phyloP scores from a whole-genome alignment of 1,140 invertebrate genomes.

The Gryon sp. region DNA sequence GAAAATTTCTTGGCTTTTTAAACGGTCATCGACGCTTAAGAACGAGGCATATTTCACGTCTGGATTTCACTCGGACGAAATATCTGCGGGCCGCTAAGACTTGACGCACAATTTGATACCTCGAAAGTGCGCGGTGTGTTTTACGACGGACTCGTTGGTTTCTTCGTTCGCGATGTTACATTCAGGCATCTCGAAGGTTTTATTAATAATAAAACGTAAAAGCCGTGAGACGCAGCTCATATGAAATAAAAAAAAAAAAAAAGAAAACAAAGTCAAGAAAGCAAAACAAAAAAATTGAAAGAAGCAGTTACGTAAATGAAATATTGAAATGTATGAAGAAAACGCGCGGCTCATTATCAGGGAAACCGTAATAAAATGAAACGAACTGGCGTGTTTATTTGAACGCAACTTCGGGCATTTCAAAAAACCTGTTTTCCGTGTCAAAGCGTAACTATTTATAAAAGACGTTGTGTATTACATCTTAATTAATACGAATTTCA shows the following conservation, averaged over 20 bases:
- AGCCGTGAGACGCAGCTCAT: background rate
- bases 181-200: constrained; percentile 1
- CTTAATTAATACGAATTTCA: constrained; percentile 28
- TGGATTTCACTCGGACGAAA: constrained; percentile 47
- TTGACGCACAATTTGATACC: constrained; percentile 38
- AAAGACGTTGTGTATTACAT: constrained; percentile 16
- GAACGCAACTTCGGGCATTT: constrained; percentile 8
- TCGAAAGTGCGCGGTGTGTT: constrained; percentile 20
- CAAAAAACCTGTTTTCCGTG: constrained; percentile 29
- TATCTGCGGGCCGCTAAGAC: constrained; percentile 8
- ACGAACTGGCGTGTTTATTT: background rate
- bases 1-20: constrained; percentile 25
- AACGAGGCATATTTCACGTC: constrained; percentile 25
- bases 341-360: constrained; percentile 1
- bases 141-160: constrained; percentile 1
- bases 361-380: constrained; percentile 26
- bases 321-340: constrained; percentile 29
- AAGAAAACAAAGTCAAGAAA: no score
- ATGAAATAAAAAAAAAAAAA: no score
- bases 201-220: constrained; percentile 16
- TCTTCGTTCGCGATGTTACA: background rate
- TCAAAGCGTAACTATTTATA: constrained; percentile 19
- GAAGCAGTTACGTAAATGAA: constrained; percentile 20
- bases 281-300: background rate
- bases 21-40: constrained; percentile 18